phyloP scores from a whole-genome alignment of 2,797 vertebrate species.

The Forpus xanthops region DNA sequence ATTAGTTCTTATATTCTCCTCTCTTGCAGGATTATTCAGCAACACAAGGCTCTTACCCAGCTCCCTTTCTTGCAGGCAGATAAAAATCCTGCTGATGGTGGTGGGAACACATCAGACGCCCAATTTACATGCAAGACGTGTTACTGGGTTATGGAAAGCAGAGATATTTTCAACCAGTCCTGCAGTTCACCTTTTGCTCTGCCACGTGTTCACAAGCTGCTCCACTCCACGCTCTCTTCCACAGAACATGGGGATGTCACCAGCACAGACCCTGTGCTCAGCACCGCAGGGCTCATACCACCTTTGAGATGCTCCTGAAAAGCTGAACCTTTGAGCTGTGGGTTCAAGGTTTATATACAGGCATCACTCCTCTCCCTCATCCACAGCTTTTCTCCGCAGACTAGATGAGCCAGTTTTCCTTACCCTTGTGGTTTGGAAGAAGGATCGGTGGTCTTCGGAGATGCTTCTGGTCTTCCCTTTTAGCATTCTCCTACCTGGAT shows the following conservation, averaged over 20 bases:
- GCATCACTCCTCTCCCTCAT: neutral
- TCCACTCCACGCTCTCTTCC: rapidly evolving
- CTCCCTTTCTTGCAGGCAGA: constrained; percentile 33
- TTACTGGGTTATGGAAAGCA: neutral
- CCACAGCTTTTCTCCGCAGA: neutral
- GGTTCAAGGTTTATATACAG: neutral
- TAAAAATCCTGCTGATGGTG: constrained; percentile 59
- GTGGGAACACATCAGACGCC: constrained; percentile 11
- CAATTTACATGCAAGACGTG: neutral
- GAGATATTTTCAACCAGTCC: neutral
- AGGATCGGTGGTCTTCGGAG: neutral
- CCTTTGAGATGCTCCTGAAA: neutral
- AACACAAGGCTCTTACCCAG: neutral
- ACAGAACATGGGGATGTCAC: rapidly evolving
- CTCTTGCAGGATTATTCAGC: constrained; percentile 7
- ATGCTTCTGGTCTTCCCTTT: neutral
- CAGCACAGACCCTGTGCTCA: neutral
- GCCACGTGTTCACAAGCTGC: neutral
- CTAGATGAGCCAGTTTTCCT: neutral
- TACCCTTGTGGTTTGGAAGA: neutral
- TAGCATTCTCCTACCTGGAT: neutral
- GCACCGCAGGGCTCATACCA: rapidly evolving
- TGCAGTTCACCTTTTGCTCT: constrained; percentile 1
- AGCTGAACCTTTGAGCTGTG: neutral
- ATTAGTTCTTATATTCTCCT: constrained; percentile 20